These are phyloP conservation scores for Sturnus vulgaris DNA, from an alignment of 2,113 vertebrate genomes.

Conservation along the genomic window DNA sequence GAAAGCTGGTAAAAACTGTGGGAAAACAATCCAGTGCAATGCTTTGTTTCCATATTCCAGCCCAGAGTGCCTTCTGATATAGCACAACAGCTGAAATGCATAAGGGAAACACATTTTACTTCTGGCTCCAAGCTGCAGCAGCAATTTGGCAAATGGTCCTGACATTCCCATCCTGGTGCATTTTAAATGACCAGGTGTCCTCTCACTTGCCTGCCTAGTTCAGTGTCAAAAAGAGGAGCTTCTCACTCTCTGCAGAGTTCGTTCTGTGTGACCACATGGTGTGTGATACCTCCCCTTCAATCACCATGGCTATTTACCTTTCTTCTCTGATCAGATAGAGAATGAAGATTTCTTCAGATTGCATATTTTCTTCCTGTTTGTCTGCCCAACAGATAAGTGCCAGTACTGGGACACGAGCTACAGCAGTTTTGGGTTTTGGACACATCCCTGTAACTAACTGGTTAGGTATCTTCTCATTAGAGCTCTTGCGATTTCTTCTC, in stretches of 20 bases:
- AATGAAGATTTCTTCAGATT: not conserved
- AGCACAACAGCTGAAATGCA: conserved; percentile 38
- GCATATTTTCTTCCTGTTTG: not conserved
- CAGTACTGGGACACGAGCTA: not conserved
- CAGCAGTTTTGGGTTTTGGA: not conserved
- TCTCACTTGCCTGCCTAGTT: conserved; percentile 22
- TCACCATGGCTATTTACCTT: not conserved
- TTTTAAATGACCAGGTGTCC: conserved; percentile 74
- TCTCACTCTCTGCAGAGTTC: not conserved
- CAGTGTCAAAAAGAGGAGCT: conserved; percentile 31
- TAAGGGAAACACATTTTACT: conserved; percentile 61
- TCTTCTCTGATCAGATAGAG: not conserved
- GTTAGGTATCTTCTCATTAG: not conserved
- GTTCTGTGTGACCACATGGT: conserved; percentile 3
- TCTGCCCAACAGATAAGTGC: not conserved
- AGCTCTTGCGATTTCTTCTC: not conserved
- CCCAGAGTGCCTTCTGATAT: conserved; percentile 13
- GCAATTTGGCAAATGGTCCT: conserved; percentile 55
- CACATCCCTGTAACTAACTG: not conserved
- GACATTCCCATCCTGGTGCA: conserved; percentile 55
- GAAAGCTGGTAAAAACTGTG: conserved; percentile 8
- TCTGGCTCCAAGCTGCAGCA: conserved; percentile 41
- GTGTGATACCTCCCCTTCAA: not conserved
- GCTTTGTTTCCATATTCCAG: not conserved
- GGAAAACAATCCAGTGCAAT: not conserved